These are phyloP conservation scores for Dendrocopos noguchii DNA, from an alignment of 2,113 vertebrate species.

Conservation along the genomic window DNA sequence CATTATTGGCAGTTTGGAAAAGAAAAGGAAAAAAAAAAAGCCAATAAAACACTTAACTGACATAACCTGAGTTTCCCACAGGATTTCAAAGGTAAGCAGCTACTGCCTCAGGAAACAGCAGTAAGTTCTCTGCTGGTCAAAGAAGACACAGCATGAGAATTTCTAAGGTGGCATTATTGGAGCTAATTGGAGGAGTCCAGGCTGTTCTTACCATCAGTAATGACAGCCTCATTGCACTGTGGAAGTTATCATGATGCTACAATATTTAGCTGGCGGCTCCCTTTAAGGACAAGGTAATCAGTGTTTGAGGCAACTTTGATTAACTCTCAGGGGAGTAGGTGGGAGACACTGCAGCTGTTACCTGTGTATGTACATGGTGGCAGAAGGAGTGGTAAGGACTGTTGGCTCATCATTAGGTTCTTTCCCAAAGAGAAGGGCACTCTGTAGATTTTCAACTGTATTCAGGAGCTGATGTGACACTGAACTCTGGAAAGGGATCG, in stretches of 20 bases:
- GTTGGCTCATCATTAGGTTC: constrained; percentile 75
- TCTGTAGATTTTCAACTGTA: constrained; percentile 84
- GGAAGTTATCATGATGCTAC: neutral
- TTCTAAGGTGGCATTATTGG: neutral
- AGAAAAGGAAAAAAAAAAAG: neutral
- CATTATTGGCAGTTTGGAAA: neutral
- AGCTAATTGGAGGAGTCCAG: neutral
- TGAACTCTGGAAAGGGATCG: constrained; percentile 39
- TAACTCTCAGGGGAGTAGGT: neutral
- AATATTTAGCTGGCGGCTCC: neutral
- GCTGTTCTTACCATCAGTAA: neutral
- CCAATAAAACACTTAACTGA: neutral
- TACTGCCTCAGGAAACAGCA: neutral
- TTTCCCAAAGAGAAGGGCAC: constrained; percentile 83
- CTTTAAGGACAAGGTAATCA: neutral
- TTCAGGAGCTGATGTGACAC: constrained; percentile 76
- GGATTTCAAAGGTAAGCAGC: neutral
- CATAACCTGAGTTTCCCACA: neutral
- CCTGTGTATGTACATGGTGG: constrained; percentile 90
- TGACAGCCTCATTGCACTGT: neutral
- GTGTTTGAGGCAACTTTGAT: neutral
- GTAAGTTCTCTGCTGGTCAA: neutral
- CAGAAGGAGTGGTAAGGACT: constrained; percentile 78
- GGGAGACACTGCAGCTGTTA: constrained; percentile 39
- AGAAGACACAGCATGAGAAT: neutral